Evolutionary conservation across 2,113 vertebrate genomes (phyloP), one percentile per base, ranked within the genome.

Genomic region (Rhinoptilus africanus): DNA sequence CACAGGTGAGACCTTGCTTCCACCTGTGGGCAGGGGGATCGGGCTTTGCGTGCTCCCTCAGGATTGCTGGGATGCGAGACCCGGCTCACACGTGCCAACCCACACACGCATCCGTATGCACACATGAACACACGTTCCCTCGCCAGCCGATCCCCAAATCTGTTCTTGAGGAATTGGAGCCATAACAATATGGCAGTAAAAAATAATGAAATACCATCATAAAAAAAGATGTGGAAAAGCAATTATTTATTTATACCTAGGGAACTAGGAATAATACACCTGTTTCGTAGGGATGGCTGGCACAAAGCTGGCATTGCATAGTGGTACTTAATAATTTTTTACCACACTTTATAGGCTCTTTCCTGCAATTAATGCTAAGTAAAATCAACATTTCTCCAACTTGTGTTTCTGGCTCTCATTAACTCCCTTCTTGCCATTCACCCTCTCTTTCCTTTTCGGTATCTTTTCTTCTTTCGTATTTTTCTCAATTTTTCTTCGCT

Each of bases 341-440:
- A 98, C 96, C 93, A 7, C 95, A 94, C 95, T 98, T 98, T 98
- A 98, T 96, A 96, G 97, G 95, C 96, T 88, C 89, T 97, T 98
- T 98, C 98, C 98, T 98, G 98, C 96, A 96, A 98, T 98, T 98
- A 98, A 97, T 98, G 94, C 97, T 98, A 97, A 98, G 96, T 98
- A 97, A 98, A 98, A 97, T 97, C 97, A 98, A 97, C 96, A 97
- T 98, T 96, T 98, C 94, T 97, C 95, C 96, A 88, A 96, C 96
- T 82, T 75, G 92, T 2, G 17, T 93, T 97, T 90, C 92, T 97
- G 97, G 96, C 87, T 97, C 96, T 96, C 89, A 67, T 95, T 66
- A 75, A 93, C 74, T 78, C 64, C 64, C 64, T 74, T 96, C 16
- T 78, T 59, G 85, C 94, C 79, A 34, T 66, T 94, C 96, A 57